A percentile compares a stretch with the other conserved stretches of the same genome.
Conservation (phyloP, 2,113 vertebrate genomes). For the Pygoscelis antarcticus region DNA sequence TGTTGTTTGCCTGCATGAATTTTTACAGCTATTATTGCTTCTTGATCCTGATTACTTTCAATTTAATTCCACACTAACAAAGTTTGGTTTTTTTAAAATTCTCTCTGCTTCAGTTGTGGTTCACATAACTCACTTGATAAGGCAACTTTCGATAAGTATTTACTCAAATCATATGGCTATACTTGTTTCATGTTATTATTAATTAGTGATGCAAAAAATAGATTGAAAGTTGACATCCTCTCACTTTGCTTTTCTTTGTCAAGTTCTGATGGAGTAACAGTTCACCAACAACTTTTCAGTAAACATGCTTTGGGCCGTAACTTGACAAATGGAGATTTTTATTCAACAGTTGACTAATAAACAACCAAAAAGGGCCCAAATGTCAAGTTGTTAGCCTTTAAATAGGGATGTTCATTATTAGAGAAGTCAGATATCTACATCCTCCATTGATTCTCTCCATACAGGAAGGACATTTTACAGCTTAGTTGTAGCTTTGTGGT, state of each 20-base stretch:
- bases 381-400: neutral
- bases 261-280: neutral
- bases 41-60: neutral
- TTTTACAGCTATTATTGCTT: neutral
- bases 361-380: neutral
- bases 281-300: neutral
- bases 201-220: neutral
- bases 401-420: neutral
- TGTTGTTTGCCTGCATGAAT: neutral
- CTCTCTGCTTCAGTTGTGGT: neutral
- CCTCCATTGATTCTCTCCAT: neutral
- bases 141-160: neutral
- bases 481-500: neutral
- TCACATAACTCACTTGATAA: neutral
- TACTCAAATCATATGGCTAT: neutral
- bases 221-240: neutral
- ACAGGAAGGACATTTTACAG: neutral
- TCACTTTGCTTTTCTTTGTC: neutral
- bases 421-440: rapidly evolving
- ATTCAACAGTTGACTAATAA: neutral
- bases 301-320: neutral
- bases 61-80: neutral
- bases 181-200: neutral
- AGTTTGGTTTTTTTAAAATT: neutral
- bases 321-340: neutral